Evolutionary conservation across 2,888 invertebrate species (phyloP), one percentile per base, ranked within the genome.

Genomic region (Trichopoda pennipes): DNA sequence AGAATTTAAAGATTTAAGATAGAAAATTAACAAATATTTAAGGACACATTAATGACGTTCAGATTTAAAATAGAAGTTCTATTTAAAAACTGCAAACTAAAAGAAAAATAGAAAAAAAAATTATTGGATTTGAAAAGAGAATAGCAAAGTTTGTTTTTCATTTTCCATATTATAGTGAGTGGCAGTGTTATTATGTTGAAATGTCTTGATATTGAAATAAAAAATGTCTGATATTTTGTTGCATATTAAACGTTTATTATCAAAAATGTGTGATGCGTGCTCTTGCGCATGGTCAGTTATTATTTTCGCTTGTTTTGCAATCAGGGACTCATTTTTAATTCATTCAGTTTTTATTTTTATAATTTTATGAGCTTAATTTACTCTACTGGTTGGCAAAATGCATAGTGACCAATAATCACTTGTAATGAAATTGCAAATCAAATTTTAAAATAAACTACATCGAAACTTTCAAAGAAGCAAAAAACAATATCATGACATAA

Each of bases 221-320:
- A 49, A 82, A 75, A 82, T 75, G 53, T 76, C 53, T 75, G 72
- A 72, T 79, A 79, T 70, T 79, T 68, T 72, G 74, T 60, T 82
- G 77, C 80, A 80, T 64, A 80, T 72, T 78, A 69, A 77, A 77
- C 49, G 49, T 68, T 61, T 47, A 60, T 70, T 70, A 77, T 32
- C 70, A 63, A 70, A 76, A 63, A 56, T 63, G 75, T 61, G 64
- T 58, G 75, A 55, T 70, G 69, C 80, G 74, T 80, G 77, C 77
- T 69, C 56, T 77, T 81, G 81, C 69, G 73, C 84, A 78, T 81
- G 80, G 84, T 80, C 81, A 80, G 77, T 83, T 70, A 77, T 75
- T 80, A 55, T 49, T 70, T 63, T 28, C 19, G 28, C 17, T 44
- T 49, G 66, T 66, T 8, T 63, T 51, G 55, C 56, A 56, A 70